Conservation (phyloP, 2,888 invertebrate species). For the Embidobia sp. region DNA sequence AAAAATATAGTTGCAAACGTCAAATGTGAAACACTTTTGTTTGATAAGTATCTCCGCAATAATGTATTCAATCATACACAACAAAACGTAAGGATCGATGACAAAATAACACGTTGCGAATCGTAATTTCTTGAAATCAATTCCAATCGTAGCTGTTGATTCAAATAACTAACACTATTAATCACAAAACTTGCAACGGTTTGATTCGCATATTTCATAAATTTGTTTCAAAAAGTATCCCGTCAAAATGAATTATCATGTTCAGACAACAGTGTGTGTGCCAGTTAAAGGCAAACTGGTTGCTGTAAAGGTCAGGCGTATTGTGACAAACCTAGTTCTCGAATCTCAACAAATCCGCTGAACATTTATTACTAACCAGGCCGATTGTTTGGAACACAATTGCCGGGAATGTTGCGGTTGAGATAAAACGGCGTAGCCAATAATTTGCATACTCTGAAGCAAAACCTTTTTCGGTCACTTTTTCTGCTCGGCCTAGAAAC, state of each 20-base stretch:
- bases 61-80: constrained; percentile 32
- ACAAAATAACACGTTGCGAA: constrained; percentile 50
- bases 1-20: too few species aligned
- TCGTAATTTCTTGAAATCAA: constrained; percentile 46
- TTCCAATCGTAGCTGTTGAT: constrained; percentile 41
- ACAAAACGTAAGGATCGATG: constrained; percentile 18
- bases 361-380: constrained; percentile 54
- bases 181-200: constrained; percentile 26
- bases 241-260: constrained; percentile 60
- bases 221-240: constrained; percentile 53
- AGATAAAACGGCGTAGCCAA: constrained; percentile 29
- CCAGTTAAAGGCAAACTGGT: constrained; percentile 61
- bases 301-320: constrained; percentile 55
- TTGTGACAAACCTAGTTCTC: constrained; percentile 60
- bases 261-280: constrained; percentile 28
- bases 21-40: constrained; percentile 30
- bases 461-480: constrained; percentile 5
- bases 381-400: constrained; percentile 51
- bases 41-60: constrained; percentile 28
- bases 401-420: constrained; percentile 43
- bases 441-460: constrained; percentile 38
- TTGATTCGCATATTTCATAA: constrained; percentile 57
- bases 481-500: constrained; percentile 1
- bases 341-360: constrained; percentile 42
- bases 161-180: constrained; percentile 40